These are phyloP conservation scores for Lepidocyrtoides sp. DNA, from an alignment of 2,888 invertebrate species.

Conservation along the genomic window DNA sequence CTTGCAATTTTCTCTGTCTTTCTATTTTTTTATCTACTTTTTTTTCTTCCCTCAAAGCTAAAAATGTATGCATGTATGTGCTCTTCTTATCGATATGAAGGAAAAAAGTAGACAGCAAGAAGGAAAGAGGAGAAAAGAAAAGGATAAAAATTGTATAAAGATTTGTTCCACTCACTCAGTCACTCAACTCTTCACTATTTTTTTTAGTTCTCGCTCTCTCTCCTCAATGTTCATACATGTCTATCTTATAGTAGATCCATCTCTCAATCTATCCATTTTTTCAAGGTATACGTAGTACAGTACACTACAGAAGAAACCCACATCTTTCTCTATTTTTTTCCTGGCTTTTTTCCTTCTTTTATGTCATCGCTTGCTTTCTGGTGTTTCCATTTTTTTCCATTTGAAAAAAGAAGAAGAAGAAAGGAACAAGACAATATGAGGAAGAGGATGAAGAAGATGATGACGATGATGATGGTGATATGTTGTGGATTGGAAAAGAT, in stretches of 20 bases:
- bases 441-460: too few species aligned
- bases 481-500: conserved; percentile 47
- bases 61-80: conserved; percentile 74
- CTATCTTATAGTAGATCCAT: not conserved
- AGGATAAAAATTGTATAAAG: conserved; percentile 72
- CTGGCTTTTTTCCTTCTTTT: conserved; percentile 35
- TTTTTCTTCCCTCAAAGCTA: conserved; percentile 50
- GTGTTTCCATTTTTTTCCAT: conserved; percentile 63
- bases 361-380: conserved; percentile 40
- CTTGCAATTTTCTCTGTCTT: conserved; percentile 74
- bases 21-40: conserved; percentile 72
- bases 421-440: conserved; percentile 55
- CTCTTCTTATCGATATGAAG: conserved; percentile 55
- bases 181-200: not conserved
- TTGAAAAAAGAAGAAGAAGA: not conserved
- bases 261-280: not conserved
- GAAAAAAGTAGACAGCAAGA: conserved; percentile 6
- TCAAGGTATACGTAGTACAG: too few species aligned
- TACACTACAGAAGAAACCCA: not conserved
- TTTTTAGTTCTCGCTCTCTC: too few species aligned
- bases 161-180: conserved; percentile 73
- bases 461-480: conserved; percentile 50
- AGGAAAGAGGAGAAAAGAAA: conserved; percentile 21
- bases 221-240: not conserved
- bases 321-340: not conserved